These are phyloP conservation scores for Azorinus chamasolen DNA, from an alignment of 2,888 invertebrate genomes.

Conservation along the genomic window DNA sequence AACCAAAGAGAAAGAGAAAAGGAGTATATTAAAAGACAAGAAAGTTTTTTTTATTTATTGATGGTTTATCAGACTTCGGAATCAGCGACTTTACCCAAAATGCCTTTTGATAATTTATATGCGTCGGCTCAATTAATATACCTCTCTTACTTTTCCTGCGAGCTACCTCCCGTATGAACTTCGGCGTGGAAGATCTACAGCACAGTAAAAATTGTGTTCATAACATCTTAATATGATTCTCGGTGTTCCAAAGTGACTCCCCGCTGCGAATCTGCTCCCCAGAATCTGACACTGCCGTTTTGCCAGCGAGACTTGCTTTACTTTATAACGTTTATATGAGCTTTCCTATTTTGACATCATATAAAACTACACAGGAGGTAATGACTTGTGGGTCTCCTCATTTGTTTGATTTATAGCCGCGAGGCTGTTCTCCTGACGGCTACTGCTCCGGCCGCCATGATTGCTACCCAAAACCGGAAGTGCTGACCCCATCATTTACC, in stretches of 20 bases:
- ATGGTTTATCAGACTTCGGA: slow-evolving; percentile 34
- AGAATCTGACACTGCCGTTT: slow-evolving; percentile 45
- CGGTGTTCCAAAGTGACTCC: slow-evolving; percentile 36
- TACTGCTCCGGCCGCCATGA: slow-evolving; percentile 45
- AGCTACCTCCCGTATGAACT: slow-evolving; percentile 24
- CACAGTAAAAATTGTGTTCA: slow-evolving; percentile 55
- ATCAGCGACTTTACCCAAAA: slow-evolving; percentile 33
- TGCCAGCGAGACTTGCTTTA: slow-evolving; percentile 41
- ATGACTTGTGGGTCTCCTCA: slow-evolving; percentile 48
- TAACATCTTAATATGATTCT: slow-evolving; percentile 60
- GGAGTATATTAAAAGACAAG: no score
- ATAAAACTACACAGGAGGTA: slow-evolving; percentile 57
- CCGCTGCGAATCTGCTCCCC: slow-evolving; percentile 38
- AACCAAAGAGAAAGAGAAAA: no score
- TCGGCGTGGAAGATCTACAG: slow-evolving; percentile 57
- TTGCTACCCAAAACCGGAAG: slow-evolving; percentile 59
- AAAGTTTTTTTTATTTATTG: slow-evolving; percentile 20
- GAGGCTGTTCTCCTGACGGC: slow-evolving; percentile 49
- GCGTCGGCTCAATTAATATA: slow-evolving; percentile 38
- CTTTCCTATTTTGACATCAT: slow-evolving; percentile 58
- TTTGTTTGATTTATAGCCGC: slow-evolving; percentile 59
- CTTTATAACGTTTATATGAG: slow-evolving; percentile 64
- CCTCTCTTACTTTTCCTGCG: slow-evolving; percentile 27
- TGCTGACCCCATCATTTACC: slow-evolving; percentile 61
- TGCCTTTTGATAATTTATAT: slow-evolving; percentile 37